phyloP scores from a whole-genome alignment of 2,113 vertebrate species.

The Hemicordylus capensis region DNA sequence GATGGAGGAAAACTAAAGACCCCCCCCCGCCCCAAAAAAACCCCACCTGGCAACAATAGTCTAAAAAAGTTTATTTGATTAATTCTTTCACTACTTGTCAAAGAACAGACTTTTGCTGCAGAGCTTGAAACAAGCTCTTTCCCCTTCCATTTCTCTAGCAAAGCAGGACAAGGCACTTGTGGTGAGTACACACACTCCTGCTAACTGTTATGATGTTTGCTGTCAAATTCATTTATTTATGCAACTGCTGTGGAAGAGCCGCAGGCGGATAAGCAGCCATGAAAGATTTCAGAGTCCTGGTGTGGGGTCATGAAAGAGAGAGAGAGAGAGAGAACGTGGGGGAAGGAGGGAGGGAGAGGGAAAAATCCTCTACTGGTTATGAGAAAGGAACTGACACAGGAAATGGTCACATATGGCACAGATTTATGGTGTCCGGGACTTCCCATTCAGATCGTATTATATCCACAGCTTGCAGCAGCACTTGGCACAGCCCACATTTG shows the following conservation, averaged over 20 bases:
- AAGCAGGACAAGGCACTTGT: constrained; percentile 75
- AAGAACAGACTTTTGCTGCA: constrained; percentile 75
- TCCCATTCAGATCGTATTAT: constrained; percentile 91
- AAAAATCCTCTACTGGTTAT: constrained; percentile 78
- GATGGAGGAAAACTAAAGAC: neutral
- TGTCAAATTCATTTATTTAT: constrained; percentile 92
- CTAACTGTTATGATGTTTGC: constrained; percentile 87
- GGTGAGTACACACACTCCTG: constrained; percentile 79
- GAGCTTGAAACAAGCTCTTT: constrained; percentile 71
- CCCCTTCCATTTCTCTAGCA: constrained; percentile 73
- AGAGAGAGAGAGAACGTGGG: constrained; percentile 40
- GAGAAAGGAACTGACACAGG: constrained; percentile 92
- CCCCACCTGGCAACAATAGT: constrained; percentile 53
- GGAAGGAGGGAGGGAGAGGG: neutral
- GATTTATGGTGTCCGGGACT: constrained; percentile 89
- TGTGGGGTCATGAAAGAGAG: constrained; percentile 86
- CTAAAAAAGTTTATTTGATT: constrained; percentile 80
- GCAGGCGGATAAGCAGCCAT: constrained; percentile 79
- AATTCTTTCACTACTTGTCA: constrained; percentile 84
- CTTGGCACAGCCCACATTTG: constrained; percentile 68
- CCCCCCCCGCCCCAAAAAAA: constrained; percentile 20
- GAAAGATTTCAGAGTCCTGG: constrained; percentile 87
- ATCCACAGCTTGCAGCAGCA: constrained; percentile 73
- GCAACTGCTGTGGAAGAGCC: constrained; percentile 82
- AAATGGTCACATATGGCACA: constrained; percentile 92